Conservation (phyloP, 2,888 invertebrate species). For the Blastobasis lacticolella region DNA sequence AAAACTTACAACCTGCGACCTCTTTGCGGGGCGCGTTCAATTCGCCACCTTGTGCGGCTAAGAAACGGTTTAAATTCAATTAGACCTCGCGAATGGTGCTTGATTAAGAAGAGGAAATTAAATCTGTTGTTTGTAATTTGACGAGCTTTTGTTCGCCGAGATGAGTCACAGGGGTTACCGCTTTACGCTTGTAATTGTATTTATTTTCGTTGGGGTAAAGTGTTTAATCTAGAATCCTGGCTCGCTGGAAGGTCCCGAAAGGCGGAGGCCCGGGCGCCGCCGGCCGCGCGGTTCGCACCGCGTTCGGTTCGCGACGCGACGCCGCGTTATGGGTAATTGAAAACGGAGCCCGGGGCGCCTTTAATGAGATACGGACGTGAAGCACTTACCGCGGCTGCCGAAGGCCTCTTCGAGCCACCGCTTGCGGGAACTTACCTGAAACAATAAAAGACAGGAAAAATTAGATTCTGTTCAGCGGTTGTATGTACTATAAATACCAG, state of each 20-base stretch:
- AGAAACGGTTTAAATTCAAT: slow-evolving; percentile 17
- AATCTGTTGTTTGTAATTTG: slow-evolving; percentile 43
- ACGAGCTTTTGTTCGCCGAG: slow-evolving; percentile 25
- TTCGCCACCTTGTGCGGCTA: slow-evolving; percentile 15
- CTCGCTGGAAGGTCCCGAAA: neutral
- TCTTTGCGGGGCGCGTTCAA: slow-evolving; percentile 19
- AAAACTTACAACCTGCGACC: slow-evolving; percentile 25
- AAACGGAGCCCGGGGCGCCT: too few relatives aligned
- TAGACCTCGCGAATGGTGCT: slow-evolving; percentile 8
- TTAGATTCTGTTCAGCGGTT: neutral
- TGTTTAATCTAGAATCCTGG: neutral
- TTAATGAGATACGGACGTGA: too few relatives aligned
- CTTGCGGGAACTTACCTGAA: slow-evolving; percentile 4
- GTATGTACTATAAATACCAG: neutral
- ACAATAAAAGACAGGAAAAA: too few relatives aligned
- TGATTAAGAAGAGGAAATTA: slow-evolving; percentile 42
- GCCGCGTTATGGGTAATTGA: too few relatives aligned
- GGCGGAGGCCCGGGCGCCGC: neutral
- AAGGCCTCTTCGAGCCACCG: slow-evolving; percentile 2
- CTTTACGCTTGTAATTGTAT: too few relatives aligned
- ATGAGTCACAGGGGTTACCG: too few relatives aligned
- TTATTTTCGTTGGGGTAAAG: neutral
- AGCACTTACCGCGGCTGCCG: too few relatives aligned
- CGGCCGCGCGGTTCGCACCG: too few relatives aligned
- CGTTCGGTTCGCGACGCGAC: too few relatives aligned